These are phyloP conservation scores for Diorhabda elongata DNA, from an alignment of 1,140 invertebrate genomes.

Conservation along the genomic window DNA sequence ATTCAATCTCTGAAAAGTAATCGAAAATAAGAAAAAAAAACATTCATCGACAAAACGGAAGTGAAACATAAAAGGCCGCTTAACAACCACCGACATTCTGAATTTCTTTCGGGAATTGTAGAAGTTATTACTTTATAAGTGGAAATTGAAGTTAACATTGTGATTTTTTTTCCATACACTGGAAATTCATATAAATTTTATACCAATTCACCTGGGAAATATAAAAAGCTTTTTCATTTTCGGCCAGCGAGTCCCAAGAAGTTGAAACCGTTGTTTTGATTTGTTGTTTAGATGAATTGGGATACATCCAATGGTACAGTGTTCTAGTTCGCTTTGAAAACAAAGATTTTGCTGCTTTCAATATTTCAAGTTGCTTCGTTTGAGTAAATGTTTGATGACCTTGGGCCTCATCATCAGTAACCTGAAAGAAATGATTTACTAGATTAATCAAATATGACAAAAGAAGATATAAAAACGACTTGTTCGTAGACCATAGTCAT, in stretches of 20 bases:
- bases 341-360: slow-evolving; percentile 45
- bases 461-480: too few relatives aligned
- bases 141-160: too few relatives aligned
- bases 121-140: too few relatives aligned
- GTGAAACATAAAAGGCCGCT: too few relatives aligned
- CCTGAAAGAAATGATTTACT: neutral
- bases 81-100: too few relatives aligned
- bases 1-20: too few relatives aligned
- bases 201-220: slow-evolving; percentile 40
- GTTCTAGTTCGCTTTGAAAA: slow-evolving; percentile 48
- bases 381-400: slow-evolving; percentile 2
- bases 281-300: slow-evolving; percentile 41
- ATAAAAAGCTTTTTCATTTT: slow-evolving; percentile 45
- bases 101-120: too few relatives aligned
- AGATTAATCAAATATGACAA: neutral
- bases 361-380: slow-evolving; percentile 38
- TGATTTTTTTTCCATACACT: too few relatives aligned
- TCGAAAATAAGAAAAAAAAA: too few relatives aligned
- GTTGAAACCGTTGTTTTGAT: slow-evolving; percentile 40
- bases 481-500: too few relatives aligned
- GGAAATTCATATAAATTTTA: too few relatives aligned
- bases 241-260: slow-evolving; percentile 43
- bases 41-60: too few relatives aligned
- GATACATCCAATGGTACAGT: slow-evolving; percentile 48
- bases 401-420: neutral